Evolutionary conservation across 2,797 vertebrate genomes (phyloP).

Genomic region (Lepilemur ruficaudatus): DNA sequence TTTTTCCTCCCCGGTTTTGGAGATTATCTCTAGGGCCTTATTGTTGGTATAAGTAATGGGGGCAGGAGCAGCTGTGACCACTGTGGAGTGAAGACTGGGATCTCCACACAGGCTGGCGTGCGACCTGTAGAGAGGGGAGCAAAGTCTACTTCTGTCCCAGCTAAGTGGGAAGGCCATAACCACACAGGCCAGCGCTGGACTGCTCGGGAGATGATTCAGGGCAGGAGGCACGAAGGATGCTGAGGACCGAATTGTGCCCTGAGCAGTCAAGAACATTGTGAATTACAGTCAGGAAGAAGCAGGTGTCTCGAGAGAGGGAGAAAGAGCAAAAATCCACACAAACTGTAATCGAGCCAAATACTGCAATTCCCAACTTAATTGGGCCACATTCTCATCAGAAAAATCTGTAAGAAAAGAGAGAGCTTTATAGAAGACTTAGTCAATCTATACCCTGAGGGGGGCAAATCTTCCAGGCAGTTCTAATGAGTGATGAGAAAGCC

Average conservation of each 20-base stretch:
- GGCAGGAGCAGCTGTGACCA: not conserved
- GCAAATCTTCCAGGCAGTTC: not conserved
- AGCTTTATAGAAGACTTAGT: slow-evolving; percentile 4
- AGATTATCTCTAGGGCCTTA: not conserved
- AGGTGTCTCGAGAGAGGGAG: slow-evolving; percentile 30
- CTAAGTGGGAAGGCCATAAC: not conserved
- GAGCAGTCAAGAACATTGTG: slow-evolving; percentile 40
- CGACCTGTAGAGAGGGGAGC: not conserved
- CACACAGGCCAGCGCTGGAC: not conserved
- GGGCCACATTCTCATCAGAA: slow-evolving; percentile 48
- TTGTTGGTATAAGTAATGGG: not conserved
- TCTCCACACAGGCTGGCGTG: not conserved
- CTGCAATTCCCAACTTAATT: slow-evolving; percentile 11
- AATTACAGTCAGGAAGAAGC: slow-evolving; percentile 36
- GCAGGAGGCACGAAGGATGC: not conserved
- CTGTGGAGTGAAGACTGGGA: not conserved
- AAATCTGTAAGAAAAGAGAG: not conserved
- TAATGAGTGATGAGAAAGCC: not conserved
- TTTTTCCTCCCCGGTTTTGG: not conserved
- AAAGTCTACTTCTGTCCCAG: not conserved
- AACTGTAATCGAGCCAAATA: slow-evolving; percentile 2
- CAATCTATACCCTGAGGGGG: not conserved
- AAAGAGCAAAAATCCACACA: not conserved
- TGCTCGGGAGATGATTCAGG: not conserved
- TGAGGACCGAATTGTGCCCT: not conserved